Evolutionary conservation across 1,140 invertebrate genomes (phyloP), one percentile per base, ranked within the genome.

Genomic region (Drosophila watanabei): DNA sequence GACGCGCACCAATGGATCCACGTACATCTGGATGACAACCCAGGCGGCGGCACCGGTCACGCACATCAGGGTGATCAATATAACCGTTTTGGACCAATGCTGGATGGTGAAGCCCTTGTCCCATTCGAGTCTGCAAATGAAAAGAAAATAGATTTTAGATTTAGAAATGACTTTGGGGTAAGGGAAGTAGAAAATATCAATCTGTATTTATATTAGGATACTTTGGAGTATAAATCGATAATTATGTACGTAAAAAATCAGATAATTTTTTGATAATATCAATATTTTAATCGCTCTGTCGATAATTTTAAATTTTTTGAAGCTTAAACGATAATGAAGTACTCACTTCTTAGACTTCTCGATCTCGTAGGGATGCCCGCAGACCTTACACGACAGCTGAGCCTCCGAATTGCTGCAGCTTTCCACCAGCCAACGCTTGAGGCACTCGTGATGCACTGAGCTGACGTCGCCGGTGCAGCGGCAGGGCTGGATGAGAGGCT

Each of bases 401-500:
- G 96, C 95, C 45, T 90, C 86, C 30, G 82, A 68, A 32, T 88
- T 82, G 85, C 92, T 93, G 84, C 96, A 93, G 59, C 92, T 93
- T 94, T 96, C 97, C 37, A 98, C 95, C 2, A 98, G 95, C 97
- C 97, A 98, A 77, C 97, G 95, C 64, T 97, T 95, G n/a, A 98
- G 94, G 94, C 98, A 98, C 88, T 98, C 97, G 91, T 99, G 98
- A 94, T 99, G 98, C 24, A 98, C 98, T 37, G 96, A 96, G 30
- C 97, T 96, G 11, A 98, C 97, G 93, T 98, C 98, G 5, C 98
- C 98, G 63, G 97, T 96, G 93, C 98, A 99, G 51, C 96, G 95
- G 88, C 98, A 99, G 2, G 98, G 98, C 75, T 97, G 96, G 91
- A 99, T 98, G 30, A 98, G 94, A 6, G 97, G 96, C 92, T 98